A percentile compares a stretch with the other conserved stretches of the same genome.
Evolutionary conservation across 2,888 invertebrate species (phyloP).

Genomic region (Aproaerema taeniolella): DNA sequence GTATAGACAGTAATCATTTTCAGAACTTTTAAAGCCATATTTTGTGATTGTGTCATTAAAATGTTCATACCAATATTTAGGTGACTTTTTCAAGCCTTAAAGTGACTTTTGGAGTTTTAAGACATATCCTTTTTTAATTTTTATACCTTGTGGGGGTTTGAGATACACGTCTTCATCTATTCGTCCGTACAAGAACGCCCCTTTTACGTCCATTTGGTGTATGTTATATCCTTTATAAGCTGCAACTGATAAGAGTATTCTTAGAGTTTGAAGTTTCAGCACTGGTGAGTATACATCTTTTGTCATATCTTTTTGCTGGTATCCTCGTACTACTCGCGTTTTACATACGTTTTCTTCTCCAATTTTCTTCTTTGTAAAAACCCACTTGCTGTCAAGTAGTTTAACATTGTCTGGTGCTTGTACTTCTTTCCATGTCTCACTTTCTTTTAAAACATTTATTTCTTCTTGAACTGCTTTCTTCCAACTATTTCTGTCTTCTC

Average conservation of each 20-base stretch:
- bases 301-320: slow-evolving; percentile 11
- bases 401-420: slow-evolving; percentile 11
- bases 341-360: slow-evolving; percentile 13
- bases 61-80: slow-evolving; percentile 13
- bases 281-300: slow-evolving; percentile 14
- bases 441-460: slow-evolving; percentile 17
- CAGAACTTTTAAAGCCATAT: slow-evolving; percentile 16
- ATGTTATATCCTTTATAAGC: slow-evolving; percentile 9
- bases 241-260: slow-evolving; percentile 11
- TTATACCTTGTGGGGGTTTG: slow-evolving; percentile 12
- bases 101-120: slow-evolving; percentile 14
- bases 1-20: slow-evolving; percentile 18
- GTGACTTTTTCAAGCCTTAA: slow-evolving; percentile 18
- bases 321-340: slow-evolving; percentile 17
- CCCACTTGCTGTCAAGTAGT: slow-evolving; percentile 18
- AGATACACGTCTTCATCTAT: slow-evolving; percentile 20
- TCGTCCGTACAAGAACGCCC: slow-evolving; percentile 21
- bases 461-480: slow-evolving; percentile 17
- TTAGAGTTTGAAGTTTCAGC: slow-evolving; percentile 13
- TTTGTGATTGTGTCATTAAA: slow-evolving; percentile 14
- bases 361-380: slow-evolving; percentile 15
- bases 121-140: slow-evolving; percentile 9
- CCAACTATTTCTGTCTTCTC: slow-evolving; percentile 17
- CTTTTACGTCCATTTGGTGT: slow-evolving; percentile 20
- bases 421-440: slow-evolving; percentile 15